A percentile compares a stretch with the other conserved stretches of the same genome.
phyloP scores from a whole-genome alignment of 2,113 vertebrate species.

The Hemibagrus wyckioides region DNA sequence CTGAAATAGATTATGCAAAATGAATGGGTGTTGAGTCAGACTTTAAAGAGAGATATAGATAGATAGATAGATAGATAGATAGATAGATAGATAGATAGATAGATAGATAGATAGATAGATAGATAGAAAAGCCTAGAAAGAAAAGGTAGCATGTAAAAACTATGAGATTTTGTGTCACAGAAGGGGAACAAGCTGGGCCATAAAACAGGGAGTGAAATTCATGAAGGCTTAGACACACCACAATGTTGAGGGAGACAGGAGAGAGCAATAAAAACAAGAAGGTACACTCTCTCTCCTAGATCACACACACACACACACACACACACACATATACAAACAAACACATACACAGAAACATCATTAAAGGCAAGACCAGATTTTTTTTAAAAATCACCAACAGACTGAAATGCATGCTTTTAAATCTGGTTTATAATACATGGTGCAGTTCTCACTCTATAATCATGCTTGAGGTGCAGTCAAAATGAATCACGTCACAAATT shows the following conservation, averaged over 20 bases:
- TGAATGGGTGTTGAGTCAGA: constrained; percentile 76
- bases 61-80: constrained; percentile 42
- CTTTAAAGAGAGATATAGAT: constrained; percentile 65
- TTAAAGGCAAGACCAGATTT: not conserved
- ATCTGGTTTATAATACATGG: constrained; percentile 8
- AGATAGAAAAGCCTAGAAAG: constrained; percentile 39
- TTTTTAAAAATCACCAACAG: constrained; percentile 27
- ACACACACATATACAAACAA: not conserved
- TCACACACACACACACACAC: not conserved
- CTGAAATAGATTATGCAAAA: constrained; percentile 78
- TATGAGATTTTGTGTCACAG: constrained; percentile 67
- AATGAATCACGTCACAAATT: constrained; percentile 25
- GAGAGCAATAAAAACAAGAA: constrained; percentile 45
- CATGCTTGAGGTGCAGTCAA: constrained; percentile 26
- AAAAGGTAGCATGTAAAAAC: constrained; percentile 60
- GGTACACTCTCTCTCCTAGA: not conserved
- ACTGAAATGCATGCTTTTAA: constrained; percentile 26
- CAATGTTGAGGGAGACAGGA: constrained; percentile 2
- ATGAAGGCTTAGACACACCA: constrained; percentile 38
- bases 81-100: constrained; percentile 51
- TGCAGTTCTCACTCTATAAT: constrained; percentile 21
- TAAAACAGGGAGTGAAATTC: constrained; percentile 18
- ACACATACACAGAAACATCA: not conserved
- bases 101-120: constrained; percentile 41
- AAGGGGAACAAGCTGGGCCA: constrained; percentile 60